These are phyloP conservation scores for Papilio machaon DNA, from an alignment of 1,140 invertebrate genomes.

Conservation along the genomic window DNA sequence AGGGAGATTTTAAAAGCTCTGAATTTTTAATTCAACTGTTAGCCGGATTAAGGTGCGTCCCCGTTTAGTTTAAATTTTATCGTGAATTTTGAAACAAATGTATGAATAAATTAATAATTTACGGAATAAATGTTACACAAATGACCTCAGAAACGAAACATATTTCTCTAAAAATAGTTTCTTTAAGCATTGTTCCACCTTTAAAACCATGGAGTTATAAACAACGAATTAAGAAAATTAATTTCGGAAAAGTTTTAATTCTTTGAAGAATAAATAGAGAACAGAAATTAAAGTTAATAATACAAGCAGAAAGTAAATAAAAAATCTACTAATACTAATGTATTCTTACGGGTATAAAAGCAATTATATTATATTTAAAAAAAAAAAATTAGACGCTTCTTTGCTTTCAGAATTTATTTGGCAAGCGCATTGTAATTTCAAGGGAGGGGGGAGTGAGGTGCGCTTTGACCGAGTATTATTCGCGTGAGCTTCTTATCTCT, in stretches of 20 bases:
- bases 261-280: neutral
- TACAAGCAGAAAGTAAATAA: neutral
- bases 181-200: too few relatives aligned
- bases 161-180: too few relatives aligned
- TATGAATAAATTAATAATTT: neutral
- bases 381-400: conserved; percentile 42
- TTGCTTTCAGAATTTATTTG: conserved; percentile 60
- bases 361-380: neutral
- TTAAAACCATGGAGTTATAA: neutral
- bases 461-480: conserved; percentile 56
- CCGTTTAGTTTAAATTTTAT: conserved; percentile 26
- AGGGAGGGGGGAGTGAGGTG: conserved; percentile 47
- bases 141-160: too few relatives aligned
- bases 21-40: conserved; percentile 38
- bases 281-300: neutral
- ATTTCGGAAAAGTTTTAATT: neutral
- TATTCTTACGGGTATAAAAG: neutral
- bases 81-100: conserved; percentile 17
- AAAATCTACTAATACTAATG: neutral
- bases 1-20: conserved; percentile 30
- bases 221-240: neutral
- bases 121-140: neutral
- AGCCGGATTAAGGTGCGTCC: conserved; percentile 34
- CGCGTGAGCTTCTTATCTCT: conserved; percentile 78
- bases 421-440: conserved; percentile 65